Base-by-base conservation (phyloP, 2,797 vertebrate genomes). In the Pseudomugil tenellus region DNA sequence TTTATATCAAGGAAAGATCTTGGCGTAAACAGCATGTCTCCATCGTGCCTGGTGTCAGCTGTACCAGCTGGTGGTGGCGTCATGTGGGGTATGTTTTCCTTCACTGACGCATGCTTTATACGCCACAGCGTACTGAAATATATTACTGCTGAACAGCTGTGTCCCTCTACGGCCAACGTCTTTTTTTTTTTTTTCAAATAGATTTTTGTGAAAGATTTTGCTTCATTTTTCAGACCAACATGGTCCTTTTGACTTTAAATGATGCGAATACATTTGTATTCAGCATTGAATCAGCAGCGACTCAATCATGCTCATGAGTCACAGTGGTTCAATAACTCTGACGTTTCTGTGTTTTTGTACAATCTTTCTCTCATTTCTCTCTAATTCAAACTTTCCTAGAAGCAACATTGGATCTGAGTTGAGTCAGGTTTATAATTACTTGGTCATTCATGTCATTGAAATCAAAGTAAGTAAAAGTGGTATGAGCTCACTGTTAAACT, bases 41-140 rank as follows among this genome's bases (percentile, higher is more conserved):
- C 76, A 72, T 81, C 63, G 64, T 77, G 70, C 57, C 56, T 64
- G 48, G 74, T 79, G 68, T 87, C 79, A 85, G 62, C 70, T 84
- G 77, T 69, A 71, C 68, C 79, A 80, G 79, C 70, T 85, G 81
- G 77, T 62, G 77, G 64, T 81, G 70, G 78, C 43, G 39, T 88
- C 80, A 84, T 81, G 73, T 72, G 60, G 67, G 72, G 74, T 80
- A 72, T 79, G 78, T 72, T 89, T 89, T 82, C 61, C 48, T 77
- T 43, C 58, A 66, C 32, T 83, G 75, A 80, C 35, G 66, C 72
- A 81, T 80, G 59, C 67, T 82, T 86, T 71, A 59, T 85, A 74
- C 49, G 9, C 74, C 77, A 82, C 67, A 71, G 52, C 62, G 67
- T 79, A 73, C 65, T 52, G 74, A 72, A 84, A 86, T 84, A 86